Evolutionary conservation across 53 echinoderm and acorn worm species (phyloP).

Genomic region (Echinometra lucunter): DNA sequence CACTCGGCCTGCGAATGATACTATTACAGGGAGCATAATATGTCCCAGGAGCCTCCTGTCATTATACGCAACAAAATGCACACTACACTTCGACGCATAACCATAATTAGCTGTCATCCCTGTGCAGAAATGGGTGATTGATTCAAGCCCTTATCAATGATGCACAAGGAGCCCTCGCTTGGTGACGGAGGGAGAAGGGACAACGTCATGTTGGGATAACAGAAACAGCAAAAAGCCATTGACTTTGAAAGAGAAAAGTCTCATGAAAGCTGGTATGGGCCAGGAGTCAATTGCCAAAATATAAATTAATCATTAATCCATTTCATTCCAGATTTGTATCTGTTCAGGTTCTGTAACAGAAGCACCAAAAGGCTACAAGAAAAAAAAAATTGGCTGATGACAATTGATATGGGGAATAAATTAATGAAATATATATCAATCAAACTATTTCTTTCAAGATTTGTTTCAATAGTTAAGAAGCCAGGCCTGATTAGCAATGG

Average conservation of each 20-base stretch:
- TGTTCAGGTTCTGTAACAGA: no score
- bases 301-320: neutral
- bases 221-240: neutral
- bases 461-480: neutral
- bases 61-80: conserved; percentile 56
- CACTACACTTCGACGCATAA: conserved; percentile 46
- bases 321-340: neutral
- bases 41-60: conserved; percentile 17
- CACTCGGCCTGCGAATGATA: neutral
- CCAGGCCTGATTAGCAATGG: neutral
- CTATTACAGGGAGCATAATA: neutral
- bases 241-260: neutral
- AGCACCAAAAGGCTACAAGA: no score
- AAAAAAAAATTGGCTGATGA: no score
- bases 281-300: neutral
- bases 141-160: conserved; percentile 36
- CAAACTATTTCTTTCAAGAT: neutral
- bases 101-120: conserved; percentile 42
- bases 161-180: conserved; percentile 30
- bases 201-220: neutral
- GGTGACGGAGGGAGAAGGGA: neutral
- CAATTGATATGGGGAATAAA: no score
- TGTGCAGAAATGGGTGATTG: conserved; percentile 17
- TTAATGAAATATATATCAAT: neutral
- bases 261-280: neutral